Conservation (phyloP, 2,888 invertebrate genomes). For the Deilephila elpenor region DNA sequence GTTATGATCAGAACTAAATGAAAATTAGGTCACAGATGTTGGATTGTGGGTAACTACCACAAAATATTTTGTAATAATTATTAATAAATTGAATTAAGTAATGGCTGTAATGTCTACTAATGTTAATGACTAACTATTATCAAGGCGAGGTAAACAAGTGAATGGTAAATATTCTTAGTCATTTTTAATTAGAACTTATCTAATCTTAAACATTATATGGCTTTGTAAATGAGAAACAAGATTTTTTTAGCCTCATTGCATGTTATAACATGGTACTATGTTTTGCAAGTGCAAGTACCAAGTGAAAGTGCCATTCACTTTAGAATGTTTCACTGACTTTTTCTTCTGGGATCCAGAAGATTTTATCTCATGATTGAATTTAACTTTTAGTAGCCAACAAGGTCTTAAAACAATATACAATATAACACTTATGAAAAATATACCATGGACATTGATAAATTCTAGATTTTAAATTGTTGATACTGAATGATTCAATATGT, state of each 20-base stretch:
- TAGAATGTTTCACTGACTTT: conserved; percentile 40
- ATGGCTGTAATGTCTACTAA: neutral
- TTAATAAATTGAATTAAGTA: neutral
- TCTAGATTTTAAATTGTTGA: neutral
- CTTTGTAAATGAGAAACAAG: neutral
- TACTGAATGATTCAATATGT: neutral
- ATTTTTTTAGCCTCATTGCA: neutral
- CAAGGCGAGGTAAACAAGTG: neutral
- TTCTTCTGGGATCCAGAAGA: conserved; percentile 17
- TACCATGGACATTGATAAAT: no score
- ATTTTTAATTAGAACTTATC: neutral
- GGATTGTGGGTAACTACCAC: neutral
- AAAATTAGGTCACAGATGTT: neutral
- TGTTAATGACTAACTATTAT: neutral
- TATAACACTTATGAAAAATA: neutral
- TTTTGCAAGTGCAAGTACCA: conserved; percentile 54
- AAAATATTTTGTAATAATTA: neutral
- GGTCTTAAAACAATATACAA: neutral
- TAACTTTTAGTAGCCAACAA: neutral
- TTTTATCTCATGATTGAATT: conserved; percentile 1
- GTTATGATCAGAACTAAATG: neutral
- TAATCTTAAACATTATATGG: neutral
- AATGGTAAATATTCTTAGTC: neutral
- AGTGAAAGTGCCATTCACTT: conserved; percentile 80
- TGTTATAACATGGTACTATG: conserved; percentile 31